phyloP scores from a whole-genome alignment of 1,140 invertebrate species.

The Matsumurasca onukii region DNA sequence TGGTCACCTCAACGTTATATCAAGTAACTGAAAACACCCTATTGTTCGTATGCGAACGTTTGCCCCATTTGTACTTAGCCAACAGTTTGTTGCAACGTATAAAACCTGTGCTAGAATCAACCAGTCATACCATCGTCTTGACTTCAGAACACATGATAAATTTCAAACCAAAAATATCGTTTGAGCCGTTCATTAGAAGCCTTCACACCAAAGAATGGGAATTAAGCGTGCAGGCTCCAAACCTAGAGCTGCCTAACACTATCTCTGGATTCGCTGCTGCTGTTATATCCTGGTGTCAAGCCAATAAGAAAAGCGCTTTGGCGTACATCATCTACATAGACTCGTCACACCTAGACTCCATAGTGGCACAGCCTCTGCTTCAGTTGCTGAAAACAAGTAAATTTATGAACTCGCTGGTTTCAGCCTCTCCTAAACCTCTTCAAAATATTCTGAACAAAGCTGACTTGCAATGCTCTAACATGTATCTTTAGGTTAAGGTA shows the following conservation, averaged over 20 bases:
- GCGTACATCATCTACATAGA: background rate
- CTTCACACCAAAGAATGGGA: background rate
- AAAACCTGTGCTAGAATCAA: background rate
- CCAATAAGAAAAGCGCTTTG: background rate
- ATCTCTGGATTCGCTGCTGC: background rate
- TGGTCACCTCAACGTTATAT: too few relatives aligned
- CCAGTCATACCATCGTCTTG: background rate
- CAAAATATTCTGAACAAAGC: background rate
- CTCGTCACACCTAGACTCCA: background rate
- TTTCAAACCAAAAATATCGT: background rate
- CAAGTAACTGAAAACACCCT: too few relatives aligned
- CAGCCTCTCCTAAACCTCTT: background rate
- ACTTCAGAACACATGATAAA: background rate
- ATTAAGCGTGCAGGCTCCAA: background rate
- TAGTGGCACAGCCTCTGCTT: background rate
- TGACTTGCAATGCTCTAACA: background rate
- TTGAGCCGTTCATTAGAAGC: background rate
- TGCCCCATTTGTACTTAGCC: too few relatives aligned
- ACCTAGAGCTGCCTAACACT: background rate
- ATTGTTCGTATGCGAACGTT: too few relatives aligned
- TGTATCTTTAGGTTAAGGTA: background rate
- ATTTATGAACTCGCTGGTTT: background rate
- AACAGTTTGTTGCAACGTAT: too few relatives aligned
- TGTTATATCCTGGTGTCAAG: background rate
- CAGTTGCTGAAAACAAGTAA: background rate